phyloP scores from a whole-genome alignment of 35 echinoderm and acorn worm species.

The Patiria miniata region DNA sequence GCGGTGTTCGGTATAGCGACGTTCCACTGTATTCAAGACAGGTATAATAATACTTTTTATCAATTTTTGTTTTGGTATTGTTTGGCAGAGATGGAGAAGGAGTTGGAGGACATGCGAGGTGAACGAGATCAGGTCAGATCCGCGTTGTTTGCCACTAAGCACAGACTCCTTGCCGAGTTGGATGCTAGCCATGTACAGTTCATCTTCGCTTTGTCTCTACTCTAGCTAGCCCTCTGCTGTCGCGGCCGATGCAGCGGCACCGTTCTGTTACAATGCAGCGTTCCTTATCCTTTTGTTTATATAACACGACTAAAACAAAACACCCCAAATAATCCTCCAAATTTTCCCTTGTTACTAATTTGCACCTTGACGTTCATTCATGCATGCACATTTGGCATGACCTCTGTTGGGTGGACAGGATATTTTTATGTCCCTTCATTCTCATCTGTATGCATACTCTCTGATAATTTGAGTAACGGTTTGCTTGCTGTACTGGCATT shows the following conservation, averaged over 20 bases:
- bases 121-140: constrained; percentile 78
- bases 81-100: constrained; percentile 64
- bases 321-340: not conserved
- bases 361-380: not conserved
- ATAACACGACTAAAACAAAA: constrained; percentile 8
- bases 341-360: constrained; percentile 15
- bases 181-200: constrained; percentile 91
- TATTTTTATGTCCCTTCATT: too few species aligned
- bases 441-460: too few species aligned
- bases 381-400: constrained; percentile 11
- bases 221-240: not conserved
- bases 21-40: too few species aligned
- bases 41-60: too few species aligned
- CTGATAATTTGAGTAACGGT: too few species aligned
- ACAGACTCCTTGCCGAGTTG: constrained; percentile 77
- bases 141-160: constrained; percentile 82
- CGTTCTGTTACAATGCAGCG: constrained; percentile 3
- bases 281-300: not conserved
- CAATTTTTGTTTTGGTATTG: not conserved
- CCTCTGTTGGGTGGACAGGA: not conserved
- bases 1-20: too few species aligned
- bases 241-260: not conserved
- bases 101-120: constrained; percentile 47
- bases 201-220: constrained; percentile 34
- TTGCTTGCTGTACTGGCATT: too few species aligned